Percentiles rank a stretch among this genome's conserved stretches.
Evolutionary conservation across 2,888 invertebrate genomes (phyloP).

Genomic region (Dastarcus helophoroides): DNA sequence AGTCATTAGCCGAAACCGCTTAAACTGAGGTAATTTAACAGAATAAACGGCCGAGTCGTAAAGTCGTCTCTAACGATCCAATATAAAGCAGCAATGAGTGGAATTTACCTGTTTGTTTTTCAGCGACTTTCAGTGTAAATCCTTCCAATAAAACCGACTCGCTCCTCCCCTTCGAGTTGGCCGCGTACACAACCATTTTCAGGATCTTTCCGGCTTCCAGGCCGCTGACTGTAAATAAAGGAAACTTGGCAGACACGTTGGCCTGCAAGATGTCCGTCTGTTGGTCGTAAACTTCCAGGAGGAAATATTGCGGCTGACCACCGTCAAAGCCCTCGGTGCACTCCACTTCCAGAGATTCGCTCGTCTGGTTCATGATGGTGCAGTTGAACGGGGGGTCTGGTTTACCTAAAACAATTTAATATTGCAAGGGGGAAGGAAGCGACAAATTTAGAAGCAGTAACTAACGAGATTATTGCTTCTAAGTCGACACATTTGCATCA

Average conservation of each 20-base stretch:
- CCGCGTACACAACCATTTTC: constrained; percentile 68
- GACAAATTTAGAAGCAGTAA: constrained; percentile 43
- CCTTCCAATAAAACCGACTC: constrained; percentile 59
- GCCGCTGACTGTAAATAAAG: constrained; percentile 64
- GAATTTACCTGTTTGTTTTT: constrained; percentile 61
- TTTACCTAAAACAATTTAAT: too few relatives aligned
- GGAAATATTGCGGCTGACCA: constrained; percentile 61
- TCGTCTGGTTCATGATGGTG: constrained; percentile 64
- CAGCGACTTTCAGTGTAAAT: constrained; percentile 62
- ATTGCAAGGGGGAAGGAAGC: too few relatives aligned
- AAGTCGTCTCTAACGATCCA: too few relatives aligned
- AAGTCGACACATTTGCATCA: background rate
- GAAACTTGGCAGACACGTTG: constrained; percentile 58
- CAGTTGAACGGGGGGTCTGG: constrained; percentile 72
- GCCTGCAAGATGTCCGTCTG: constrained; percentile 49
- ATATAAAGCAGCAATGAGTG: too few relatives aligned
- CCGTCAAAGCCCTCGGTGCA: constrained; percentile 68
- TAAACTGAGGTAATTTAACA: constrained; percentile 3
- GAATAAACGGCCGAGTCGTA: too few relatives aligned
- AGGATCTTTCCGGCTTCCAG: constrained; percentile 69
- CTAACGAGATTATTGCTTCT: background rate
- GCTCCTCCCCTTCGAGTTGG: constrained; percentile 73
- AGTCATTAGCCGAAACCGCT: too few relatives aligned
- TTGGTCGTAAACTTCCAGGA: constrained; percentile 61
- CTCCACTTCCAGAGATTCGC: constrained; percentile 61